Base-by-base conservation (phyloP, 1,140 invertebrate species). In the Lepidostoma basale region DNA sequence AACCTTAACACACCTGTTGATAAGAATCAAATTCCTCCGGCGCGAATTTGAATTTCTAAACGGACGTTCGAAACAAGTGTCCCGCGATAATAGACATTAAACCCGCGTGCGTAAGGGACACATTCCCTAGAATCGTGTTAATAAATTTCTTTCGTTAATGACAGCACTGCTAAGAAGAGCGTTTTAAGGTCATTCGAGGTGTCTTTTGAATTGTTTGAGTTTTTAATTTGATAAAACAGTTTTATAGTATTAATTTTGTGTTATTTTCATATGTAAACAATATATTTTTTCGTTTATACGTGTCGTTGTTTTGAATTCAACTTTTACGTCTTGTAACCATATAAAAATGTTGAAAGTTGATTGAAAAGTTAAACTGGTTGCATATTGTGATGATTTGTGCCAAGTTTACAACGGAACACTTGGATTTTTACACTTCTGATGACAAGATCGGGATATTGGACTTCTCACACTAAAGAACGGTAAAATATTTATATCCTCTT, bases 11-110 rank as follows among this genome's bases (percentile, higher is more conserved):
- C 66, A 68, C 66, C 66, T 68, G 66, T 68, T 60, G 44, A 68
- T 68, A 68, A 62, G 66, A 30, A 60, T 68, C 47, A 59, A 68
- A 68, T 68, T 68, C 66, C 66, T 62, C 14, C 66, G 66, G 44
- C 58, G 66, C 58, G 58, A 68, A 68, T 68, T 68, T 62, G 66
- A 62, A 68, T 68, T 68, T 68, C 66, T 68, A 68, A 68, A 68
- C 66, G 66, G 44, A 28, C 58, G 58, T 18, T 58, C 66, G 45
- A 12, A 23, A 8, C 39, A 45, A 56, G 56, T 44, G 52, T 10
- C 40, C n/a, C 56, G 56, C 10, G 65, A 45, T 28, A 25, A 9
- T 23, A n/a, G 16, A 23, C 23, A 36, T 12, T 33, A 47, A 14
- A 1, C 58, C 39, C 22, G 25, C 39, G 22, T 9, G 39, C 23